A percentile compares a stretch with the other conserved stretches of the same genome.
Evolutionary conservation across 2,888 invertebrate species (phyloP).

Genomic region (Pelosia muscerda): DNA sequence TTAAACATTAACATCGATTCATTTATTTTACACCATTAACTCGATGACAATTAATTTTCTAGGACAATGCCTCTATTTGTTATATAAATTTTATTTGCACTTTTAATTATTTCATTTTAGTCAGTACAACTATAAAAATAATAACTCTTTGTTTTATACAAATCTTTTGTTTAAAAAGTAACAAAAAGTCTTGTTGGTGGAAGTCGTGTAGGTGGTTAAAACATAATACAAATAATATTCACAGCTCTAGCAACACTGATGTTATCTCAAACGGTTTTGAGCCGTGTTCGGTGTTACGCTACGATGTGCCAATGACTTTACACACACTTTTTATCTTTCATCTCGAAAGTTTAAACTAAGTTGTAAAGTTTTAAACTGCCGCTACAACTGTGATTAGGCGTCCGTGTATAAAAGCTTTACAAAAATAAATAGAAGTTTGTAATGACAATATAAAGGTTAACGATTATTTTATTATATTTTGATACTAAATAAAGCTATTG

Average conservation of each 20-base stretch:
- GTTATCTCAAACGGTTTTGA: slow-evolving; percentile 35
- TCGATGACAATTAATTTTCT: not conserved
- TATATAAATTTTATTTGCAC: not conserved
- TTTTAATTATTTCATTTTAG: not conserved
- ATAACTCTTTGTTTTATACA: not conserved
- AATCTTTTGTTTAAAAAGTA: not conserved
- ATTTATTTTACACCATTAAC: not conserved
- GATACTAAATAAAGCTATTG: slow-evolving; percentile 15
- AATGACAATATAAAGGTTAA: slow-evolving; percentile 32
- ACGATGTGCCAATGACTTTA: slow-evolving; percentile 41
- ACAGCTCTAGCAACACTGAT: slow-evolving; percentile 34
- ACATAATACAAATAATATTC: not conserved
- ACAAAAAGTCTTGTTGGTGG: not conserved
- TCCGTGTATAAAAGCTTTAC: not conserved
- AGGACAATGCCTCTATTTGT: not conserved
- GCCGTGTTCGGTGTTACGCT: slow-evolving; percentile 39
- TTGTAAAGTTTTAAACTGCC: slow-evolving; percentile 41
- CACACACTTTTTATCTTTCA: slow-evolving; percentile 45
- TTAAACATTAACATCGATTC: not conserved
- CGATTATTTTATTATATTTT: slow-evolving; percentile 25
- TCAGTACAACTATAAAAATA: not conserved
- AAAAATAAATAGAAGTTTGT: slow-evolving; percentile 25
- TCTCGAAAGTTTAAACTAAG: slow-evolving; percentile 32
- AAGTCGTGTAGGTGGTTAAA: not conserved
- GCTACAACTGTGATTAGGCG: not conserved